A percentile compares a stretch with the other conserved stretches of the same genome.
Conservation (phyloP, 2,113 vertebrate species). For the Scytalopus superciliaris region DNA sequence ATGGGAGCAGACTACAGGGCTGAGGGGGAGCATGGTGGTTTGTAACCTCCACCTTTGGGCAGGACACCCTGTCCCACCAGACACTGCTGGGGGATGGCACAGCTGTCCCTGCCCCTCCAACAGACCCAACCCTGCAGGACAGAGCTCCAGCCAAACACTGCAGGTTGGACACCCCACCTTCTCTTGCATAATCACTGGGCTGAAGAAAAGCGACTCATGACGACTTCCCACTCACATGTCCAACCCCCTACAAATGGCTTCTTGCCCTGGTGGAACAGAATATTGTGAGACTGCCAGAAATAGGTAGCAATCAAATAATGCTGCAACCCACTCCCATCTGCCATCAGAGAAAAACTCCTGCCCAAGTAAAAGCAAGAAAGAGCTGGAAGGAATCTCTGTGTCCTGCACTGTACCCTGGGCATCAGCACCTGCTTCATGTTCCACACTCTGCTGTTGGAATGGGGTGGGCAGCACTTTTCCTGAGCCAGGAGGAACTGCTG, state of each 20-base stretch:
- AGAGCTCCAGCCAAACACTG: background rate
- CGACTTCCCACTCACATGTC: slow-evolving; percentile 18
- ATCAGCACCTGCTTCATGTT: fast-evolving
- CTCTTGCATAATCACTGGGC: background rate
- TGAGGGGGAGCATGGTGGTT: background rate
- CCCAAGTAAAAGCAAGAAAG: background rate
- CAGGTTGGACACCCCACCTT: background rate
- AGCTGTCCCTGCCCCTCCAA: background rate
- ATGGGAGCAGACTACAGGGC: background rate
- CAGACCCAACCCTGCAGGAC: background rate
- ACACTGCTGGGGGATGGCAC: background rate
- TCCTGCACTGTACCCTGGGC: background rate
- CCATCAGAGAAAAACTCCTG: background rate
- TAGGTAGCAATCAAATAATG: slow-evolving; percentile 39
- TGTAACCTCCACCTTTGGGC: background rate
- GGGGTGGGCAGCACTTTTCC: background rate
- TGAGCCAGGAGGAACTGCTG: background rate
- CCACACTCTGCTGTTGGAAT: fast-evolving
- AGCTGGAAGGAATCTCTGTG: background rate
- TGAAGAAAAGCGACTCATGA: background rate
- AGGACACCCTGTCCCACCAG: background rate
- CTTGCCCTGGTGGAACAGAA: background rate
- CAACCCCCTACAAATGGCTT: background rate
- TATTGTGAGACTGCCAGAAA: slow-evolving; percentile 35
- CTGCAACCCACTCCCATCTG: slow-evolving; percentile 68